phyloP scores from a whole-genome alignment of 2,113 vertebrate genomes.

The Leiothrix lutea region DNA sequence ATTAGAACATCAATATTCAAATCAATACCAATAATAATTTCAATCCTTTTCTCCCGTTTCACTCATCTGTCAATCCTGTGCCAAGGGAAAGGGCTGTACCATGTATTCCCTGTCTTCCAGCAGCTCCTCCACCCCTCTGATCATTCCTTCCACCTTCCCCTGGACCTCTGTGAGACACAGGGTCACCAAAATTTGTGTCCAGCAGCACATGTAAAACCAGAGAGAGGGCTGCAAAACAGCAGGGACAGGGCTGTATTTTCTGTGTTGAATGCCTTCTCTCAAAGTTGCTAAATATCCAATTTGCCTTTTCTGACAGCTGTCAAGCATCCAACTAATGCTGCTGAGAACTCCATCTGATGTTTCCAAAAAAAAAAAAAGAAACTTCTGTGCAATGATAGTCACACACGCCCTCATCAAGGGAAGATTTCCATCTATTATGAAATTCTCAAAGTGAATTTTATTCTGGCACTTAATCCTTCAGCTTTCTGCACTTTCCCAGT shows the following conservation, averaged over 20 bases:
- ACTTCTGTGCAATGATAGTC: neutral
- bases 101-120: neutral
- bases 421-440: conserved; percentile 10
- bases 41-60: neutral
- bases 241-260: neutral
- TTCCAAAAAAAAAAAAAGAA: conserved; percentile 3
- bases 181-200: neutral
- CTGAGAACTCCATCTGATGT: conserved; percentile 7
- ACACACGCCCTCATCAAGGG: neutral
- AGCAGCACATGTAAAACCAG: neutral
- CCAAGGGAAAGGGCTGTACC: neutral
- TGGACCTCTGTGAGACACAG: too few species aligned
- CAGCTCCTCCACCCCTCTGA: neutral
- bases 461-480: neutral
- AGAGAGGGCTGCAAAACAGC: neutral
- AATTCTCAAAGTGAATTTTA: neutral
- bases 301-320: conserved; percentile 18
- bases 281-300: neutral
- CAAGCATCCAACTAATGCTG: neutral
- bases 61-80: neutral
- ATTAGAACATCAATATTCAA: neutral
- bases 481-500: neutral
- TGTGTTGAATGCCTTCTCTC: neutral
- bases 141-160: neutral
- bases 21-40: neutral